phyloP scores from a whole-genome alignment of 2,797 vertebrate genomes.

The Lagorchestes hirsutus region DNA sequence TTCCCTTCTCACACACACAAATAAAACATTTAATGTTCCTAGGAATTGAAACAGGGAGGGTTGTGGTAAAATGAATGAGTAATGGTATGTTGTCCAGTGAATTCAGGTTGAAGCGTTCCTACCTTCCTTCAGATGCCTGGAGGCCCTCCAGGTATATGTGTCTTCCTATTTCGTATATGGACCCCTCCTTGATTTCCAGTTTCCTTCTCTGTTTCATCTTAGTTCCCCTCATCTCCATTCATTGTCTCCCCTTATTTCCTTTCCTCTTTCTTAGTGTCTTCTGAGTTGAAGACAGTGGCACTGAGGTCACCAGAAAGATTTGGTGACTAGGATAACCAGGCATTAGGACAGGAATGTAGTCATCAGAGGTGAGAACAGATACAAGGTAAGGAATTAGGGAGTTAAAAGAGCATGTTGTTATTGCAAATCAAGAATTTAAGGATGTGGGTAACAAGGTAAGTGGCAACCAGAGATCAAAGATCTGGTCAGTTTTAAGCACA shows the following conservation, averaged over 20 bases:
- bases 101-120: background rate
- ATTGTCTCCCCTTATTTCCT: background rate
- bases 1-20: background rate
- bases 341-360: background rate
- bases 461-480: background rate
- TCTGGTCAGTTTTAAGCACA: background rate
- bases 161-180: background rate
- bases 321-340: background rate
- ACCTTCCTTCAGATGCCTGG: background rate
- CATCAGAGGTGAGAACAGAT: background rate
- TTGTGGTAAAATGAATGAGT: background rate
- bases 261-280: background rate
- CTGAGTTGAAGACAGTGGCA: background rate
- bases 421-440: background rate
- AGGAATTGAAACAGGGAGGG: background rate
- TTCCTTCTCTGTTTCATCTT: background rate
- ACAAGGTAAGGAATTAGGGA: background rate
- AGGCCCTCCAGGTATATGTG: too few species aligned
- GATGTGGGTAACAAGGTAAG: background rate
- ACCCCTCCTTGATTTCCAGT: background rate
- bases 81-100: background rate
- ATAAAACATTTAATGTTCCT: background rate
- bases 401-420: background rate
- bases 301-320: background rate
- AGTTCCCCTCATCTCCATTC: background rate